A percentile compares a stretch with the other conserved stretches of the same genome.
Conservation (phyloP, 23 tunicate species). For the Phallusia fumigata region DNA sequence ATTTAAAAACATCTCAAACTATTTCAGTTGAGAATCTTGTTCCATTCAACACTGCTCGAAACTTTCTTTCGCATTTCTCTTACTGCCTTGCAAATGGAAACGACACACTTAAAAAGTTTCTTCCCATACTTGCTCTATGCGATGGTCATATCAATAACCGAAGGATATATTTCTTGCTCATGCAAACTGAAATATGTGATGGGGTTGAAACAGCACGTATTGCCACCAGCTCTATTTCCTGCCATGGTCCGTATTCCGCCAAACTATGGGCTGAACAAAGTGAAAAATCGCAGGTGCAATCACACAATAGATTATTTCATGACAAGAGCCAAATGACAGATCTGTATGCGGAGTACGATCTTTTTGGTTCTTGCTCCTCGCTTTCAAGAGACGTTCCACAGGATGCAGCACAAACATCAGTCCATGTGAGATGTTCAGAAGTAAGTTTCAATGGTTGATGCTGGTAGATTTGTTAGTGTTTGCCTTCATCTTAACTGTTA, state of each 20-base stretch:
- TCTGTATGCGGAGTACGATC: not conserved
- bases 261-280: not conserved
- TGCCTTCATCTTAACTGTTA: not conserved
- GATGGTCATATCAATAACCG: not conserved
- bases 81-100: not conserved
- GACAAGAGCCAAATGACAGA: not conserved
- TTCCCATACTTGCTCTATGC: not conserved
- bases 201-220: not conserved
- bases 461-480: not conserved
- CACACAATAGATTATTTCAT: not conserved
- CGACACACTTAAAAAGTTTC: not conserved
- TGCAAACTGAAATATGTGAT: not conserved
- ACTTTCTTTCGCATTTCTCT: not conserved
- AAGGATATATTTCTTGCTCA: not conserved
- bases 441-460: not conserved
- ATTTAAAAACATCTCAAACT: not conserved
- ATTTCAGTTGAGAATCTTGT: not conserved
- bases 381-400: not conserved
- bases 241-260: slow-evolving; percentile 6
- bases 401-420: not conserved
- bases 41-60: not conserved
- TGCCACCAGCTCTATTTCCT: not conserved
- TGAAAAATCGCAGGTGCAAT: not conserved
- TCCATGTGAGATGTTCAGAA: not conserved
- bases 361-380: not conserved